Conservation (phyloP, 1,140 invertebrate species). For the Caligus rogercresseyi region DNA sequence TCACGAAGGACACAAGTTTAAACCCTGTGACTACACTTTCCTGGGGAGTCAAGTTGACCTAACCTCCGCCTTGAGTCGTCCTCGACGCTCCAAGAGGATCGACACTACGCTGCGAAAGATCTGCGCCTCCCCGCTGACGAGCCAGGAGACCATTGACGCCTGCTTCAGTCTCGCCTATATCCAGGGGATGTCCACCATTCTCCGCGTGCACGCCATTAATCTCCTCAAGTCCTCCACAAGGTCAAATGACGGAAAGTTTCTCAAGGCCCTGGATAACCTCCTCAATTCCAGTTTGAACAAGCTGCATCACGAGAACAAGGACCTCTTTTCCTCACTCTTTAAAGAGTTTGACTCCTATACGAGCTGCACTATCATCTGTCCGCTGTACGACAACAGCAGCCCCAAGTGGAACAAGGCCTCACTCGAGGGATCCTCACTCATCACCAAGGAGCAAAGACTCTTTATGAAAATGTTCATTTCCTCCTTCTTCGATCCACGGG, state of each 20-base stretch:
- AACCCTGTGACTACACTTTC: neutral
- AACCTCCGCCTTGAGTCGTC: neutral
- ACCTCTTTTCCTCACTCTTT: neutral
- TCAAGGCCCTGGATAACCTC: neutral
- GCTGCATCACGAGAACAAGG: neutral
- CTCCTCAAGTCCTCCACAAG: neutral
- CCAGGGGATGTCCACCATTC: neutral
- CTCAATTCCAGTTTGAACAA: neutral
- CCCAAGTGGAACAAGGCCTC: neutral
- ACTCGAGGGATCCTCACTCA: neutral
- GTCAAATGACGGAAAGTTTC: neutral
- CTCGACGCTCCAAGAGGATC: neutral
- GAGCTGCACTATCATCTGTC: neutral
- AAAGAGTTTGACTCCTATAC: neutral
- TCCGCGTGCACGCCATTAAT: neutral
- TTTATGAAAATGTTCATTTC: neutral
- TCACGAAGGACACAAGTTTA: neutral
- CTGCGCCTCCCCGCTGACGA: neutral
- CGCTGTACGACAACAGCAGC: neutral
- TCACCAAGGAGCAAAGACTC: neutral
- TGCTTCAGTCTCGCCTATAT: neutral
- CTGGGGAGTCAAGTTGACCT: neutral
- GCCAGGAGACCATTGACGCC: neutral
- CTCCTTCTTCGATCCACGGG: neutral
- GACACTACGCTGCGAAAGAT: neutral